Base-by-base conservation (phyloP, 2,888 invertebrate species). In the Gortyna flavago region DNA sequence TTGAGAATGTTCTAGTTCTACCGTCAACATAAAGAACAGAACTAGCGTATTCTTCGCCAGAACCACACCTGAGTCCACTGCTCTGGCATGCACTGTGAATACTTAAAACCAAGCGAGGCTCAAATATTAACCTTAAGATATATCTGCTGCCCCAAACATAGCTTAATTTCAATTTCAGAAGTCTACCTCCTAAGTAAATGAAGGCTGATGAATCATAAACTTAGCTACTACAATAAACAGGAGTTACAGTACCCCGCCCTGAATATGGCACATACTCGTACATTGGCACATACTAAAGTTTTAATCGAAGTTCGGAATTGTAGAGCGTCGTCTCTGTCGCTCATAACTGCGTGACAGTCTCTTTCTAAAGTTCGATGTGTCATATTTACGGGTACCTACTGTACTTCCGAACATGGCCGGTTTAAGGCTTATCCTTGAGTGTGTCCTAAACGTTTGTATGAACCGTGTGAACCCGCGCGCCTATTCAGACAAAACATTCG, bases 401-500 rank as follows among this genome's bases (percentile, higher is more conserved):
- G 13, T n/a, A 57, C 7, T 48, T 41, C 41, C 13, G 5, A 70
- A 62, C 29, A 29, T 41, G 16, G 18, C 25, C 29, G 16, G 29
- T 64, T 44, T 21, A 69, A 73, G n/a, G 44, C 25, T 72, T 59
- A 68, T 54, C 8, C 25, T 67, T 68, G 64, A 84, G 48, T 61
- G 67, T 83, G 71, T 80, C 75, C 83, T 76, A 80, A 80, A 61
- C 48, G 41, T 74, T 71, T 76, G 71, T 65, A 73, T 59, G 67
- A 80, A 51, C 35, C 57, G 57, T 77, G 51, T 32, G 64, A 67
- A 83, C 61, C 44, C 35, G 41, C n/a, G 64, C 54, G 62, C 64
- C 73, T 83, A 85, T 83, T 85, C 85, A 72, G 81, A 64, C 51
- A 61, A 6, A 71, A 76, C 54, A 73, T 75, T 71, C 29, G 32